A percentile compares a stretch with the other conserved stretches of the same genome.
Conservation (phyloP, 1,140 invertebrate genomes). For the Platyura marginata region DNA sequence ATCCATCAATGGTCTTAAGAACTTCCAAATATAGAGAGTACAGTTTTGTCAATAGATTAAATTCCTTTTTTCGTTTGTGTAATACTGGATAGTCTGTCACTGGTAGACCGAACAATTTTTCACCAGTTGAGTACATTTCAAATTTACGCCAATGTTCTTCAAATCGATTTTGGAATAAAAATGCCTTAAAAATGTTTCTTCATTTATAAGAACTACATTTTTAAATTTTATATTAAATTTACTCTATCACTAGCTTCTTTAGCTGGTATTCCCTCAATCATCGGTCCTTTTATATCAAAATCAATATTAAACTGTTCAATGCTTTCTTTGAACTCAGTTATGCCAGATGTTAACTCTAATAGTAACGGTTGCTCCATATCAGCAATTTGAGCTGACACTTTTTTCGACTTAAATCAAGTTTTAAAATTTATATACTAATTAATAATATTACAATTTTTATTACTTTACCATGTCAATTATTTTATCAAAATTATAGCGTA, state of each 20-base stretch:
- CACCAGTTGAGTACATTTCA: conserved; percentile 61
- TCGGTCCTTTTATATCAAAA: conserved; percentile 58
- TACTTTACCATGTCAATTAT: conserved; percentile 45
- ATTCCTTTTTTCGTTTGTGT: conserved; percentile 57
- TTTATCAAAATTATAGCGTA: conserved; percentile 57
- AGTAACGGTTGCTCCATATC: conserved; percentile 59
- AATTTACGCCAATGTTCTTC: conserved; percentile 63
- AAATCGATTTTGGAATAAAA: conserved; percentile 56
- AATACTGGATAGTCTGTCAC: conserved; percentile 63
- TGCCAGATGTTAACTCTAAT: conserved; percentile 46
- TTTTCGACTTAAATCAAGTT: too few species aligned
- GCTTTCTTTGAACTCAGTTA: conserved; percentile 45
- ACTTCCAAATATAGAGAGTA: conserved; percentile 63
- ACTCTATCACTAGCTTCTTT: conserved; percentile 67
- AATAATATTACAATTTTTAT: too few species aligned
- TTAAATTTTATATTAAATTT: too few species aligned
- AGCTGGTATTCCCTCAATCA: conserved; percentile 61
- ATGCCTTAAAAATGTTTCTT: too few species aligned
- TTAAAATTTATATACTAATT: too few species aligned
- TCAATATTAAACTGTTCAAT: conserved; percentile 51
- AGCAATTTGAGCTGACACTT: conserved; percentile 50
- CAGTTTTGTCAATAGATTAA: conserved; percentile 67
- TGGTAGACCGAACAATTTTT: conserved; percentile 62
- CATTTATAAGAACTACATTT: too few species aligned
- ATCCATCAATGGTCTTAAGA: conserved; percentile 64